Evolutionary conservation across 2,797 vertebrate genomes (phyloP), one percentile per base, ranked within the genome.

Genomic region (Trematomus bernacchii): DNA sequence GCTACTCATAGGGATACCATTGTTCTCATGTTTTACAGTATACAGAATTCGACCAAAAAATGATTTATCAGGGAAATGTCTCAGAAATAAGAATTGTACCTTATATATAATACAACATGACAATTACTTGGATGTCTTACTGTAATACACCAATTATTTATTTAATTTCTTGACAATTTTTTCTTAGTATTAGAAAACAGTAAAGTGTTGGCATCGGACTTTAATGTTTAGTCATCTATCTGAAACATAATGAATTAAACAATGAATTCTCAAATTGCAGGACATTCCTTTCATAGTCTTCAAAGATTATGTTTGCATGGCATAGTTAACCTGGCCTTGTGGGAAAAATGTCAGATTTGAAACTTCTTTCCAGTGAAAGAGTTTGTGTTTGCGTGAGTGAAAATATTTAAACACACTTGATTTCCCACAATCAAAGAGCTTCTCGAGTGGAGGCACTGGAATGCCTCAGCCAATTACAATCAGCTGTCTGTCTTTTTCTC

Each of bases 381-480:
- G 58, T 55, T 44, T 13, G 43, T 46, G 50, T 73, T 79, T 77
- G 55, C 46, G 59, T 63, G 54, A 68, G 48, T 30, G 42, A 68
- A 85, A 79, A 69, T 69, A 84, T 73, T 75, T 69, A 51, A 83
- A 48, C 85, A 83, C 83, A 77, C 74, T 83, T 81, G 59, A 87
- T 75, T 86, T 84, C 67, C 53, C 73, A 76, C 76, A 82, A 79
- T 91, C 83, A 86, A 85, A 91, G 88, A 51, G 42, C 70, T 69
- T 73, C 71, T 79, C 37, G 61, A 81, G 67, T 19, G 4, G 55
- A 77, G 40, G 54, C 60, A 1, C 61, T 54, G 79, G 84, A 71
- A 89, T 85, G 73, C 82, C 77, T 69, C 3, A 11, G 67, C 70
- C 80, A 80, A 78, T 86, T 84, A 84, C 58, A 72, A 82, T 88